These are phyloP conservation scores for Gallinago stenura DNA, from an alignment of 2,797 vertebrate genomes.

Conservation along the genomic window DNA sequence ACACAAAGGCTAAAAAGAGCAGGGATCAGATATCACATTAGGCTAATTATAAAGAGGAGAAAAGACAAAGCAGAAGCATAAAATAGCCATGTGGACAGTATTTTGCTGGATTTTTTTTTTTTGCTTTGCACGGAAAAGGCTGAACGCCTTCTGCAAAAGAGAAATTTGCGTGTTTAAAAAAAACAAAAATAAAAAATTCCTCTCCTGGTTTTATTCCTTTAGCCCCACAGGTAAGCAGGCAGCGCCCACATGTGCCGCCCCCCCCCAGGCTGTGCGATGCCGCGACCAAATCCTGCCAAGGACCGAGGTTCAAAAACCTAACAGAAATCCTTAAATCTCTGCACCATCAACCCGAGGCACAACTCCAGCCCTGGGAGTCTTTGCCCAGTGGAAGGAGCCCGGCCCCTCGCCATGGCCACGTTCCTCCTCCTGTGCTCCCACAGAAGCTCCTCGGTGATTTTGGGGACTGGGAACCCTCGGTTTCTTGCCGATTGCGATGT, in stretches of 20 bases:
- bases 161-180: neutral
- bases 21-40: slow-evolving; percentile 61
- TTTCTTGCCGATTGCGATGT: neutral
- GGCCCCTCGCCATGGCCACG: fast-evolving
- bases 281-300: neutral
- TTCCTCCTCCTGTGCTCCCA: neutral
- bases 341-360: neutral
- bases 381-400: neutral
- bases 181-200: neutral
- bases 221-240: fast-evolving
- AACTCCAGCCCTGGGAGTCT: neutral
- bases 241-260: fast-evolving
- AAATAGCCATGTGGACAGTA: slow-evolving; percentile 40
- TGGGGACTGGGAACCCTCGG: neutral
- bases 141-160: neutral
- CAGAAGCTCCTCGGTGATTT: neutral
- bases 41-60: slow-evolving; percentile 47
- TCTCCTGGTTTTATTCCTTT: neutral
- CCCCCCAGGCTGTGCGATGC: neutral
- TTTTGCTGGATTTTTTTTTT: slow-evolving; percentile 9
- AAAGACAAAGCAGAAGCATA: slow-evolving; percentile 42
- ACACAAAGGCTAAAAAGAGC: slow-evolving; percentile 55
- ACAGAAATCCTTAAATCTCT: neutral
- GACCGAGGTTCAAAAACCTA: neutral
- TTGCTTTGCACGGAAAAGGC: neutral